Evolutionary conservation across 2,797 vertebrate genomes (phyloP).

Genomic region (Liparis tanakae): DNA sequence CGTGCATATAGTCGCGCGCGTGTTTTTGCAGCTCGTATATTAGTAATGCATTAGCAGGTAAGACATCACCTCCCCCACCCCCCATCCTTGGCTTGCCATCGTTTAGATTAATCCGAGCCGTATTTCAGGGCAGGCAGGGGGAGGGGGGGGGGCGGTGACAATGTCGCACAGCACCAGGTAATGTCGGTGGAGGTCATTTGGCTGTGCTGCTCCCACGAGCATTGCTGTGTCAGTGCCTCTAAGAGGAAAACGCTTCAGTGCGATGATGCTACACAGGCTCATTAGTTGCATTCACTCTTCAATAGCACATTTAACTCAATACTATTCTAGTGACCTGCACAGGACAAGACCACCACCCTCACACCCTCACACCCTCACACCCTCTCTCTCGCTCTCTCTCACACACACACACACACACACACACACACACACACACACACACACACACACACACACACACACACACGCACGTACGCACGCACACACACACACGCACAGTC

Average conservation of each 20-base stretch:
- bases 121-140: conserved; percentile 28
- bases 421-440: neutral
- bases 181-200: conserved; percentile 71
- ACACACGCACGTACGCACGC: neutral
- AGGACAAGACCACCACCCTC: neutral
- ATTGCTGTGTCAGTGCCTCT: conserved; percentile 64
- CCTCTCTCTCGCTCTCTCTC: neutral
- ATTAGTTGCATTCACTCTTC: conserved; percentile 68
- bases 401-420: neutral
- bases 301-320: conserved; percentile 32
- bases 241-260: conserved; percentile 43
- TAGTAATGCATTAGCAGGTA: conserved; percentile 35
- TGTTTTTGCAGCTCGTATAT: conserved; percentile 17
- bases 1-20: no score
- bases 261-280: conserved; percentile 55
- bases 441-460: neutral
- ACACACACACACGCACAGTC: neutral
- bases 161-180: conserved; percentile 41
- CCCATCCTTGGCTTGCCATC: conserved; percentile 30
- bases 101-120: conserved; percentile 41
- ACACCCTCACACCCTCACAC: neutral
- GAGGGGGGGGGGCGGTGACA: no score
- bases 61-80: conserved; percentile 28
- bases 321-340: conserved; percentile 3
- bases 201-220: conserved; percentile 54